These are phyloP conservation scores for Odocoileus virginianus DNA, from an alignment of 2,113 vertebrate species.

Conservation along the genomic window DNA sequence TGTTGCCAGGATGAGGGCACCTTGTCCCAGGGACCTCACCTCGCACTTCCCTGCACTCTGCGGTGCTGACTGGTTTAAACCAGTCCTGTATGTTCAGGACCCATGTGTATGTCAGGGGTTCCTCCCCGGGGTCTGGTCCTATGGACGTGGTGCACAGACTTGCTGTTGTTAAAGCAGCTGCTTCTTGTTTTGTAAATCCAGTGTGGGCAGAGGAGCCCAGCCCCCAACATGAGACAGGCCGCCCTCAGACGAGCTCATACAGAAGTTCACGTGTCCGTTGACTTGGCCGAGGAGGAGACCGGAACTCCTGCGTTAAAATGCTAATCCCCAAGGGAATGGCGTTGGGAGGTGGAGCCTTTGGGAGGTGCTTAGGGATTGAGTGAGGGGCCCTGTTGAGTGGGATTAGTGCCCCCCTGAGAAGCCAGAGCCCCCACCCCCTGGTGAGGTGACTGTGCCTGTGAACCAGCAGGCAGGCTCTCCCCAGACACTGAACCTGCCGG, in stretches of 20 bases:
- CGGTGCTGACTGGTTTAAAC: background rate
- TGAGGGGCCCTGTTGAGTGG: background rate
- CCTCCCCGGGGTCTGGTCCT: background rate
- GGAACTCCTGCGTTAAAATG: background rate
- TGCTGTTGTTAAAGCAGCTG: background rate
- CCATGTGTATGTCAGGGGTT: no score
- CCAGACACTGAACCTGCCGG: background rate
- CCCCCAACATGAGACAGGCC: background rate
- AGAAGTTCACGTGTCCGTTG: background rate
- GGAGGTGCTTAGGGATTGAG: no score
- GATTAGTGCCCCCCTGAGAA: background rate
- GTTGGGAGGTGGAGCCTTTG: background rate
- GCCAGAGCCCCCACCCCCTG: background rate
- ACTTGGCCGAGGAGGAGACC: background rate
- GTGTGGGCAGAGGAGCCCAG: background rate
- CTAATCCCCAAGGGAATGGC: background rate
- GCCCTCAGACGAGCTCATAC: background rate
- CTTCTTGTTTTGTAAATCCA: background rate
- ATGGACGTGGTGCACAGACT: accelerated
- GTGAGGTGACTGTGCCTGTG: background rate
- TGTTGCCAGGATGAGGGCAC: background rate
- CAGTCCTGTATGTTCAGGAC: no score
- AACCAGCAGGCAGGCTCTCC: background rate
- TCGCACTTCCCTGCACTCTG: accelerated
- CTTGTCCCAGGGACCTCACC: background rate